Base-by-base conservation (phyloP, 2,888 invertebrate species). In the Drosophila prolongata region DNA sequence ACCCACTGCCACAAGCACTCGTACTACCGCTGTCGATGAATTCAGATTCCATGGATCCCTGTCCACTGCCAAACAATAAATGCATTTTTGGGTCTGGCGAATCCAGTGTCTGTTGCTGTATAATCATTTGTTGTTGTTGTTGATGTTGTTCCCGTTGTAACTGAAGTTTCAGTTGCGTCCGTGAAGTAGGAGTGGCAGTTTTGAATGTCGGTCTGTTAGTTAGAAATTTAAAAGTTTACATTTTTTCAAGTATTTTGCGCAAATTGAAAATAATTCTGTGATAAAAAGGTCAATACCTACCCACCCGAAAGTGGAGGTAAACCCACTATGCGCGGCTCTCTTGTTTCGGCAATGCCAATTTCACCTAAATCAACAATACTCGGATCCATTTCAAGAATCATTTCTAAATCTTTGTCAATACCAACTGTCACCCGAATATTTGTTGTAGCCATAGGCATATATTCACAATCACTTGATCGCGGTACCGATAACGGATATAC, bases 81-180 rank as follows among this genome's bases (percentile, higher is more conserved):
- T 61, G 27, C 40, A 70, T 65, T 34, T 53, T 46, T 43, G 66
- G 64, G 38, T 87, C 75, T 14, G 73, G 57, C n/a, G 62, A 52
- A 19, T 77, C 78, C 46, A 73, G 76, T 55, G 72, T 49, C 69
- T 72, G 75, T 35, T 77, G 77, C 54, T 86, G 84, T 42, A 65
- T 49, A 19, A 67, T 67, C 72, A 89, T 92, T 24, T 83, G 78
- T 38, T 79, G 87, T 43, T 87, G 85, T 57, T 76, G 81, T 84
- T 84, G 84, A 49, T 87, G 84, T 93, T 98, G 97, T 90, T 97
- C 97, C 78, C 97, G 94, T 95, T 97, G 97, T 92, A 98, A 93
- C 93, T 97, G 97, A 83, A 96, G 95, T 92, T 97, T 97, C 79
- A 98, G 94, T 91, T 97, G 97, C 0, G 97, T 97, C 69, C 98